phyloP scores from a whole-genome alignment of 2,888 invertebrate species.

The Myathropa florea region DNA sequence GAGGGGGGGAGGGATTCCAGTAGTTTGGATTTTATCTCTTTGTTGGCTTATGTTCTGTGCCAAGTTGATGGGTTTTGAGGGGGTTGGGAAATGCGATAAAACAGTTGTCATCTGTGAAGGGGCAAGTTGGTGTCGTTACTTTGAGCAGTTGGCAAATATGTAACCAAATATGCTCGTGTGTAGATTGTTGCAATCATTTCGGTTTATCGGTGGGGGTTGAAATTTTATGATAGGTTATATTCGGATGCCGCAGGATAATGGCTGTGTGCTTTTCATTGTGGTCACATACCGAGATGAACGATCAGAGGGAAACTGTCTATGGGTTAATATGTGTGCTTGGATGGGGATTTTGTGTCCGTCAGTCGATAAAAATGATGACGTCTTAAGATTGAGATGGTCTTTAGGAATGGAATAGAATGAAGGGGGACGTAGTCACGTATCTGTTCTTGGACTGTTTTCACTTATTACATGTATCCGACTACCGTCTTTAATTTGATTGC shows the following conservation, averaged over 20 bases:
- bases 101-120: not conserved
- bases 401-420: no score
- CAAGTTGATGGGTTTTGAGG: slow-evolving; percentile 19
- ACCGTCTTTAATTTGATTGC: no score
- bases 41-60: slow-evolving; percentile 12
- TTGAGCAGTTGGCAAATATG: slow-evolving; percentile 32
- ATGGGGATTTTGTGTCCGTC: not conserved
- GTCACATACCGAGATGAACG: not conserved
- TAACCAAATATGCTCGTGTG: slow-evolving; percentile 11
- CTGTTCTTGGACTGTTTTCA: no score
- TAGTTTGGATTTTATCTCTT: slow-evolving; percentile 46
- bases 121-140: slow-evolving; percentile 18
- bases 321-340: not conserved
- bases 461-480: no score
- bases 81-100: not conserved
- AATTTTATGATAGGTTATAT: not conserved
- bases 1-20: slow-evolving; percentile 10
- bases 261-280: not conserved
- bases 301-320: not conserved
- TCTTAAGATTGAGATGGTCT: not conserved
- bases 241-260: not conserved
- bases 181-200: slow-evolving; percentile 17
- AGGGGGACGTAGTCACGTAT: no score
- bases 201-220: not conserved
- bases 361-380: not conserved